Evolutionary conservation across 2,888 invertebrate genomes (phyloP).

Genomic region (Rhabditophanes sp.): DNA sequence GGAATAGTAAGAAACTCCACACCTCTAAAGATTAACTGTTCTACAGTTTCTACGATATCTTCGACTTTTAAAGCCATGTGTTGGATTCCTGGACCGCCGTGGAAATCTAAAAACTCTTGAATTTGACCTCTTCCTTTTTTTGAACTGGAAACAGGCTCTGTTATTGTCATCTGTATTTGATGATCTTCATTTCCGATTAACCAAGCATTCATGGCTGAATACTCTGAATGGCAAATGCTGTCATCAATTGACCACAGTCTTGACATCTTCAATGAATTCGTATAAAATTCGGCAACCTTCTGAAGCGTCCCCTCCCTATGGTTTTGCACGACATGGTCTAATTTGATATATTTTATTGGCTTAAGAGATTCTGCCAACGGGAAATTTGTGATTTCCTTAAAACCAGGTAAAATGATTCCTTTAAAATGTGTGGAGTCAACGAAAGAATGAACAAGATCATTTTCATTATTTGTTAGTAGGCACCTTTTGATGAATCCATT

Average conservation of each 20-base stretch:
- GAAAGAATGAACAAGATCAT: conserved; percentile 82
- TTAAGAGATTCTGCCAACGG: conserved; percentile 5
- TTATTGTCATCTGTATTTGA: conserved; percentile 27
- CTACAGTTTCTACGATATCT: conserved; percentile 68
- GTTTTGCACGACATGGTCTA: conserved; percentile 92
- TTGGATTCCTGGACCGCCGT: conserved; percentile 81
- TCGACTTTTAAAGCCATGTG: conserved; percentile 84
- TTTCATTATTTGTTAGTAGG: no score
- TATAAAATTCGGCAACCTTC: conserved; percentile 53
- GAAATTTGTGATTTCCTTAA: conserved; percentile 40
- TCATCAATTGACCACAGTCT: conserved; percentile 50
- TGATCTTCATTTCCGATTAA: conserved; percentile 22
- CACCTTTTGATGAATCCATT: no score
- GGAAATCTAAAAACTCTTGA: conserved; percentile 82
- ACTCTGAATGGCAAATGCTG: conserved; percentile 20
- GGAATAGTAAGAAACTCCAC: conserved; percentile 77
- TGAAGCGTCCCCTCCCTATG: conserved; percentile 81
- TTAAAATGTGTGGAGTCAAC: conserved; percentile 59
- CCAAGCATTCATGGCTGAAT: conserved; percentile 25
- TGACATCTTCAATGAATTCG: conserved; percentile 49
- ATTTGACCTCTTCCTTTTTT: conserved; percentile 16
- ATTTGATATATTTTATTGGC: conserved; percentile 5
- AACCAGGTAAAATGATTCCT: conserved; percentile 75
- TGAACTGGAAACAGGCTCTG: conserved; percentile 19
- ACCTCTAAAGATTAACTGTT: conserved; percentile 60